Evolutionary conservation across 2,113 vertebrate species (phyloP).

Genomic region (Hippocampus abdominalis): DNA sequence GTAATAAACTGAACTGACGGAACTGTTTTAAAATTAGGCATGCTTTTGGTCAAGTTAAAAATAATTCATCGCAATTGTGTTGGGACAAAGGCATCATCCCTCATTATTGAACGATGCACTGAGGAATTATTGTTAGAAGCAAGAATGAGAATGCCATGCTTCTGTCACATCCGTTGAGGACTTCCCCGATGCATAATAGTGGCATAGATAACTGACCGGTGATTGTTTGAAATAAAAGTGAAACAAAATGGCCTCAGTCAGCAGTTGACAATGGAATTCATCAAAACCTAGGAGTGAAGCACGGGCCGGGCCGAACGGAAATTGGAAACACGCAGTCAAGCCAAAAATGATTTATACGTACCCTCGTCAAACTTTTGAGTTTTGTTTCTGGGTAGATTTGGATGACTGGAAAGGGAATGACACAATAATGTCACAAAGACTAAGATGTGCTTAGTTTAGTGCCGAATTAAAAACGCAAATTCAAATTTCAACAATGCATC

Average conservation of each 20-base stretch:
- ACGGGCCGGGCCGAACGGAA: background rate
- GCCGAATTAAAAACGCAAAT: background rate
- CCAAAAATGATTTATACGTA: background rate
- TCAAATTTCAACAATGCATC: background rate
- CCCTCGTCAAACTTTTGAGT: background rate
- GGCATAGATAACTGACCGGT: background rate
- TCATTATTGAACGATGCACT: conserved; percentile 41
- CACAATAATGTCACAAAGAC: background rate
- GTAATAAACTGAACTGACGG: conserved; percentile 20
- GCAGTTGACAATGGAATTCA: background rate
- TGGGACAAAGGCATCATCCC: conserved; percentile 37
- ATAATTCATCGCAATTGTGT: conserved; percentile 30
- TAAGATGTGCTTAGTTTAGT: background rate
- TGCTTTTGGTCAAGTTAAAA: conserved; percentile 10
- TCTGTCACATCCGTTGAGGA: conserved; percentile 43
- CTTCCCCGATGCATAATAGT: conserved; percentile 18
- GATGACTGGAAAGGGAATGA: background rate
- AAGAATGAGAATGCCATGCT: conserved; percentile 25
- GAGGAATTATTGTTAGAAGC: conserved; percentile 44
- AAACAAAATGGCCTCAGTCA: conserved; percentile 31
- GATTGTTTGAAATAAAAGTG: conserved; percentile 25
- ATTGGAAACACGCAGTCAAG: background rate
- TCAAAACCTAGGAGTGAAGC: background rate
- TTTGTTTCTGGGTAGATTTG: background rate
- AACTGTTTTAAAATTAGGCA: background rate